Base-by-base conservation (phyloP, 64 coral and sea anemone genomes). In the Astreopora myriophthalma region DNA sequence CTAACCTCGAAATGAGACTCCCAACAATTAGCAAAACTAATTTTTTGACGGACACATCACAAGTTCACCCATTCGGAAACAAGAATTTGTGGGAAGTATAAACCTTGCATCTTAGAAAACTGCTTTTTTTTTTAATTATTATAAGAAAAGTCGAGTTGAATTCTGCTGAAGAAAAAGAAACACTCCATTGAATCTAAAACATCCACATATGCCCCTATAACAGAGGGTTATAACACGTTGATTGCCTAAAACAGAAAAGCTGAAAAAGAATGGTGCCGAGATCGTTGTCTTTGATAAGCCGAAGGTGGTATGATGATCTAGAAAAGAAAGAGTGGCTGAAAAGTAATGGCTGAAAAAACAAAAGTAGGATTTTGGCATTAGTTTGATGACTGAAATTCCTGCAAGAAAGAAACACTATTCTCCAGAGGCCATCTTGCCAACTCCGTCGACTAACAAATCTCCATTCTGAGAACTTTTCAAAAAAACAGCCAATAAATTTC, bases 281-380 rank as follows among this genome's bases (percentile, higher is more conserved):
- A 80, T 51, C 29, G 79, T 5, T 26, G 79, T 58, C 79, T 83
- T 83, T 83, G 29, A 36, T 64, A 37, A 82, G 79, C 79, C 79
- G 29, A 83, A 64, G 79, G 34, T 65, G 57, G 57, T 64, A 25
- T 63, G 79, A 22, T 27, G 57, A 83, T 64, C 79, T 83, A 83
- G 6, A 83, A 36, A 83, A 65, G 38, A 81, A 22, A 78, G 70
- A 51, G 17, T 35, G 27, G 77, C 77, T 81, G 77, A 81, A 81
- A 83, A 62, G 57, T 16, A 83, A 83, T 83, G 33, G 79, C 79
- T 83, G 79, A 83, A 83, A 65, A 58, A 83, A 83, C 79, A 83
- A 83, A 83, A 83, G n/a, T 81, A 81, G 30, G 33, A 64, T 65
- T 81, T 81, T 62, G 77, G 42, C 26, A 61, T 86, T 86, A 86